A percentile compares a stretch with the other conserved stretches of the same genome.
Evolutionary conservation across 2,888 invertebrate genomes (phyloP).

Genomic region (Agriopis aurantiaria): DNA sequence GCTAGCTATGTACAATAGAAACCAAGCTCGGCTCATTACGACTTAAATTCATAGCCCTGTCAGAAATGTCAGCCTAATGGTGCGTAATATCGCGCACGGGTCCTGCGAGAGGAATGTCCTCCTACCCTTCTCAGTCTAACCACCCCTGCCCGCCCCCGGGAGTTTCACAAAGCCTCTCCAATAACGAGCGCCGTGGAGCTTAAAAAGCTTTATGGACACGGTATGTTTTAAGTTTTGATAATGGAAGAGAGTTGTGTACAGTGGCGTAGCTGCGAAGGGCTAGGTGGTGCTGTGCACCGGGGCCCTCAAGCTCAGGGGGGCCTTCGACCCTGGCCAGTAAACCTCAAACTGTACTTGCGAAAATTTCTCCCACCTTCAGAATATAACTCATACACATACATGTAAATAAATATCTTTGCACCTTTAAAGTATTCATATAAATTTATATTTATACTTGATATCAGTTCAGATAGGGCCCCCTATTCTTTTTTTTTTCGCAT

Average conservation of each 20-base stretch:
- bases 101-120: conserved; percentile 53
- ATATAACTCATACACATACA: too few relatives aligned
- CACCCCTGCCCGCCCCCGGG: conserved; percentile 33
- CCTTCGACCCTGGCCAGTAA: too few relatives aligned
- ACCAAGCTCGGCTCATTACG: conserved; percentile 25
- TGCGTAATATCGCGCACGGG: conserved; percentile 52
- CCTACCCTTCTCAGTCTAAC: conserved; percentile 32
- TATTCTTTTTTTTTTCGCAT: too few relatives aligned
- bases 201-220: conserved; percentile 44
- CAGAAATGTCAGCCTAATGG: conserved; percentile 58
- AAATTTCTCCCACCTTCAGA: too few relatives aligned
- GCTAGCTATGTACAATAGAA: neutral
- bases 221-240: conserved; percentile 1
- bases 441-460: too few relatives aligned
- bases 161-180: conserved; percentile 57
- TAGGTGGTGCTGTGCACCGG: too few relatives aligned
- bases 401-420: too few relatives aligned
- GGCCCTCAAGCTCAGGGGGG: too few relatives aligned
- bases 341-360: too few relatives aligned
- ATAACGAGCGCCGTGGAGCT: conserved; percentile 51
- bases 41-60: conserved; percentile 42
- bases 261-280: too few relatives aligned
- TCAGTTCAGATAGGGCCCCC: too few relatives aligned
- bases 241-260: neutral
- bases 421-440: too few relatives aligned